Base-by-base conservation (phyloP, 2,797 vertebrate genomes). In the Diglossa cyanea region DNA sequence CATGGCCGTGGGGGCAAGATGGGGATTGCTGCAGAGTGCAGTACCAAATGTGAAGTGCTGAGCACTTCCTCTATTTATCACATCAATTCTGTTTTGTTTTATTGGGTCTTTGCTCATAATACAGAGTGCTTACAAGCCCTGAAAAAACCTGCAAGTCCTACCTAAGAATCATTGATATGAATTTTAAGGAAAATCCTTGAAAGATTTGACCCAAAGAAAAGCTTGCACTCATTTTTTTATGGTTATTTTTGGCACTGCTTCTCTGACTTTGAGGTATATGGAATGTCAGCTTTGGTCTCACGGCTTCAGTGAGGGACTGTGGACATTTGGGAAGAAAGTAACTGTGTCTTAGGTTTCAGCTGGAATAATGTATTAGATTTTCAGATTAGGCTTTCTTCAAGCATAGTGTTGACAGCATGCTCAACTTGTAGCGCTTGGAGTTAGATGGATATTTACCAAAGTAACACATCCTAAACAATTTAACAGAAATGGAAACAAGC, bases 371-470 rank as follows among this genome's bases (percentile, higher is more conserved):
- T 45, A 39, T 63, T 79, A n/a, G 33, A 61, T 76, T 67, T 82
- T 88, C 60, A 90, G 63, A 54, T 48, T 3, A 60, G 17, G 3
- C 55, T 92, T 94, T 90, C 58, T 82, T 79, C 57, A 58, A 72
- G 53, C 23, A 25, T 21, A 18, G 71, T 58, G 61, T 87, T 91
- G 83, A 77, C 86, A 70, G 57, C 65, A 35, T 3, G 31, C 40
- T 77, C 63, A 40, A 62, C 72, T 76, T 6, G 11, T 74, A 89
- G 79, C 2, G 0, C 62, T 88, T 48, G 54, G 50, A 81, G 45
- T 91, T 84, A 61, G 67, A 83, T 55, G 84, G 55, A 13, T 89
- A 68, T 92, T 90, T 82, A 91, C 93, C 57, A 74, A 85, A 95
- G 63, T 53, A 76, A 76, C 30, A 23, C 39, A 35, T 82, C 77